Evolutionary conservation across 2,888 invertebrate species (phyloP).

Genomic region (Lasioglossum zephyrum): DNA sequence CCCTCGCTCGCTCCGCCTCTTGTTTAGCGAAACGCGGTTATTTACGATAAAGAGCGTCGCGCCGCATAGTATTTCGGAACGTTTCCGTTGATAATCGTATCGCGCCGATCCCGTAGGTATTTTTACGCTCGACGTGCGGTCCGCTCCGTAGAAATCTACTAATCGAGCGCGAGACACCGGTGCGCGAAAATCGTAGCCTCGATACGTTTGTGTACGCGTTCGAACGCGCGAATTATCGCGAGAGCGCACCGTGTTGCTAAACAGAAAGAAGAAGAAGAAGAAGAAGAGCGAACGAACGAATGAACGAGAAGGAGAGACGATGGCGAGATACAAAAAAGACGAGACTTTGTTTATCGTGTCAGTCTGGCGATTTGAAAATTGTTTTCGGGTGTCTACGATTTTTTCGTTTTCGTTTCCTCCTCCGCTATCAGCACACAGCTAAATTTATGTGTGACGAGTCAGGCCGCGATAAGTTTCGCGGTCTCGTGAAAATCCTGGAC

Average conservation of each 20-base stretch:
- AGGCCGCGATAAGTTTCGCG: conserved; percentile 63
- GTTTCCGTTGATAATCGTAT: conserved; percentile 61
- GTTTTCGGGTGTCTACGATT: conserved; percentile 38
- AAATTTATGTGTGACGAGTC: conserved; percentile 72
- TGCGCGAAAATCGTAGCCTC: not conserved
- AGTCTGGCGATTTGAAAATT: conserved; percentile 44
- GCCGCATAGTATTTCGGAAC: conserved; percentile 50
- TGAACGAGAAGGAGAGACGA: not conserved
- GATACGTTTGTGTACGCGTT: conserved; percentile 34
- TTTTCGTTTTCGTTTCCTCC: conserved; percentile 39
- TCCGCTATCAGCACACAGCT: conserved; percentile 66
- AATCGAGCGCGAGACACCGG: conserved; percentile 19
- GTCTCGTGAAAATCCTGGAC: conserved; percentile 61
- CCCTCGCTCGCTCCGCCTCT: not conserved
- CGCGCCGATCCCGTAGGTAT: conserved; percentile 53
- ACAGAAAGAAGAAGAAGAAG: not conserved
- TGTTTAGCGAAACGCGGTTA: conserved; percentile 28
- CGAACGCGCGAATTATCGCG: conserved; percentile 30
- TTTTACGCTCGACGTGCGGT: conserved; percentile 19
- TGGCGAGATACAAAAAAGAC: not conserved
- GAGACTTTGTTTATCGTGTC: conserved; percentile 50
- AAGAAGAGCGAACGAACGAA: not conserved
- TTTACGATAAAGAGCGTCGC: conserved; percentile 36
- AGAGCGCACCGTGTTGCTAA: not conserved
- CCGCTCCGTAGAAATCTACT: conserved; percentile 27